Conservation (phyloP, 2,113 vertebrate genomes). For the Colius striatus region DNA sequence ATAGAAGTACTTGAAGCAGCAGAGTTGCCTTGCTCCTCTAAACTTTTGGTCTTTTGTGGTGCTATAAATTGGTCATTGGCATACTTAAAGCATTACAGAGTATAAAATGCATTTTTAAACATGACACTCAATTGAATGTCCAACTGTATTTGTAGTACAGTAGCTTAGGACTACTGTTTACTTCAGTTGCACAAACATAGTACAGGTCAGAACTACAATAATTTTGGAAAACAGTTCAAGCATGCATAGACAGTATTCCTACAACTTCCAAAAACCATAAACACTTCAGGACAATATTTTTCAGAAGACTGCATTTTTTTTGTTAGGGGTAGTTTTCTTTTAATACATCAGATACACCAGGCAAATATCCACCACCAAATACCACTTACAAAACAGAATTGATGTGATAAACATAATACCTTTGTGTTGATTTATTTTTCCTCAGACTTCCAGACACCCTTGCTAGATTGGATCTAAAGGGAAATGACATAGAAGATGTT, state of each 20-base stretch:
- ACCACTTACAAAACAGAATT: not conserved
- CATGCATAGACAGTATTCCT: not conserved
- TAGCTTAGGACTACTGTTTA: not conserved
- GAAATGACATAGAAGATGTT: slow-evolving; percentile 78
- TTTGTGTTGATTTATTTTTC: not conserved
- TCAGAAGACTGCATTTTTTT: not conserved
- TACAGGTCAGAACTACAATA: not conserved
- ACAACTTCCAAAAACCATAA: not conserved
- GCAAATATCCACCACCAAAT: not conserved
- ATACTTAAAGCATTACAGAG: not conserved
- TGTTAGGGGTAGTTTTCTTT: not conserved
- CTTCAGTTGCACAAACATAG: not conserved
- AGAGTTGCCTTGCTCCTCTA: not conserved
- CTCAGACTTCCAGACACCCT: slow-evolving; percentile 81
- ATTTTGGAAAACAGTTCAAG: not conserved
- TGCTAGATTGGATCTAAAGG: slow-evolving; percentile 83
- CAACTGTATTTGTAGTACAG: not conserved
- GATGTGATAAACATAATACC: not conserved
- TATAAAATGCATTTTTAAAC: not conserved
- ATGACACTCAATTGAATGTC: not conserved
- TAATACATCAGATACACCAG: not conserved
- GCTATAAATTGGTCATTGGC: not conserved
- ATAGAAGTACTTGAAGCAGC: not conserved
- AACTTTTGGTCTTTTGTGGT: not conserved
- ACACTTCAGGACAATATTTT: not conserved